phyloP scores from a whole-genome alignment of 92 coral and sea anemone genomes.

The Ricordea florida region DNA sequence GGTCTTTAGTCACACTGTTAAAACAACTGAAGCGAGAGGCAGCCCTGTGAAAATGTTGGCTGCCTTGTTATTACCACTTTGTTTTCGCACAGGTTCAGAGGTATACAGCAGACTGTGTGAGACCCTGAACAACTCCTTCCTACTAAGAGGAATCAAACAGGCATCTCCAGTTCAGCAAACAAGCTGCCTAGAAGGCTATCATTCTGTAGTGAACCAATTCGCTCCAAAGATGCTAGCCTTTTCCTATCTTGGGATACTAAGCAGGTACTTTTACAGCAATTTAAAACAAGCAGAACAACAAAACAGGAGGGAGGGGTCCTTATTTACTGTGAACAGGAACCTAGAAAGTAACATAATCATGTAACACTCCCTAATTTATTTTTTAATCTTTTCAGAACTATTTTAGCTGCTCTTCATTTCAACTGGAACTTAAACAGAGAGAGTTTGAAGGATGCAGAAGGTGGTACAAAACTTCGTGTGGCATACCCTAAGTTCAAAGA shows the following conservation, averaged over 20 bases:
- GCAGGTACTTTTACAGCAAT: constrained; percentile 51
- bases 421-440: constrained; percentile 28
- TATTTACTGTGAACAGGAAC: neutral
- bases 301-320: no score
- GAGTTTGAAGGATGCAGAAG: constrained; percentile 1
- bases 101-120: constrained; percentile 52
- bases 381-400: constrained; percentile 8
- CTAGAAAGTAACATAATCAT: neutral
- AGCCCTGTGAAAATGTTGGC: no score
- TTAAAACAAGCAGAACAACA: no score
- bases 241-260: constrained; percentile 59
- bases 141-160: constrained; percentile 57
- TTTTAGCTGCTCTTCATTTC: constrained; percentile 34
- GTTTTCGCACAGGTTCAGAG: constrained; percentile 62
- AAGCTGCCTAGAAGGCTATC: constrained; percentile 73
- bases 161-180: constrained; percentile 66
- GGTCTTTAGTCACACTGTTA: no score
- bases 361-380: neutral
- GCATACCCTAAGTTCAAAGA: constrained; percentile 39
- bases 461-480: constrained; percentile 1
- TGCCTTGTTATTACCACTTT: no score
- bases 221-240: constrained; percentile 68
- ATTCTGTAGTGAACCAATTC: constrained; percentile 67
- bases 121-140: constrained; percentile 17
- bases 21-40: no score